Evolutionary conservation across 1,140 invertebrate genomes (phyloP), one percentile per base, ranked within the genome.

Genomic region (Stenopsyche tienmushanensis): DNA sequence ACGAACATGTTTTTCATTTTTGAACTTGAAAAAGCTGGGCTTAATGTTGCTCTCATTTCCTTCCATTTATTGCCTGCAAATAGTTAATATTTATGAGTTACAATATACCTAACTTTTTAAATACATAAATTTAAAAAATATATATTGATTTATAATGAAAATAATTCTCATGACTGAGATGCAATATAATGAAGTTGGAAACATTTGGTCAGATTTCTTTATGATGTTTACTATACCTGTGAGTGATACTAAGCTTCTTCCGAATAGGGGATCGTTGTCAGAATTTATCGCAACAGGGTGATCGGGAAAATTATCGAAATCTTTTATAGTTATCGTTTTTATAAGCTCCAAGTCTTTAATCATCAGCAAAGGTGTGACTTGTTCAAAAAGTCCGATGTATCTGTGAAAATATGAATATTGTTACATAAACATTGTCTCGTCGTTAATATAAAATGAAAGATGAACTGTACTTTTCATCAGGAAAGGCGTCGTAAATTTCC

Each of bases 1-100:
- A 58, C 58, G 45, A 79, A 81, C 78, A 83, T 82, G 10, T 50
- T 62, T 20, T 74, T 74, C 79, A 83, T 81, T 71, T 82, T 83
- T 25, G 75, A 74, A 0, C 76, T 72, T 0, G 82, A 83, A 45
- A 83, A 84, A 1, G 77, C 74, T 0, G 82, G 82, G 21, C 76
- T 80, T 13, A 84, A 54, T 0, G 78, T 78, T 0, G 26, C 1
- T 15, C 53, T 25, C 53, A 57, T 57, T 1, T 57, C 53, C 18
- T 21, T 29, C 53, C 53, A 57, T 21, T 39, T 57, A 26, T 57
- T 29, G 1, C 41, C 26, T 57, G 18, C 9, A 1, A 39, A 42
- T 9, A 26, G 34, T 26, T 26, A 34, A 26, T 57, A 41, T 41
- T n/a, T 25, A 39, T 39, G 17, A 34, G n/a, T 2, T 5, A 54